Evolutionary conservation across 2,113 vertebrate genomes (phyloP).

Genomic region (Stomatorhinus ivindoensis): DNA sequence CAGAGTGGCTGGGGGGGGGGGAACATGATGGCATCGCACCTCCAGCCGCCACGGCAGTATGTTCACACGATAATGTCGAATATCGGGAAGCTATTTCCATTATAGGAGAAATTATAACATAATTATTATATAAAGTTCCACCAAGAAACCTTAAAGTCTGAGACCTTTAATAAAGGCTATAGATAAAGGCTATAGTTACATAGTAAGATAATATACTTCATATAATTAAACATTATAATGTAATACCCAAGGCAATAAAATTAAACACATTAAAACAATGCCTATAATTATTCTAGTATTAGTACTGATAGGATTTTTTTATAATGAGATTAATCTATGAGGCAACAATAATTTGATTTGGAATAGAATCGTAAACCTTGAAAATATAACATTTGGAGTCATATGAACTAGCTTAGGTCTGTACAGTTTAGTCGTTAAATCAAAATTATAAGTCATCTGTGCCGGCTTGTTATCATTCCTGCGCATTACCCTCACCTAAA

Average conservation of each 20-base stretch:
- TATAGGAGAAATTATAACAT: neutral
- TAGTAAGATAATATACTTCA: neutral
- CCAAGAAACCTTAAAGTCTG: neutral
- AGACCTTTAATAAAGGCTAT: neutral
- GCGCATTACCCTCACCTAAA: neutral
- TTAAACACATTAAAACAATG: neutral
- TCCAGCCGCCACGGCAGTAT: neutral
- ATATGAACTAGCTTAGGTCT: neutral
- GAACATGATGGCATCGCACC: neutral
- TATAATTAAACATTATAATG: neutral
- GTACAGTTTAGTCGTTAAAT: neutral
- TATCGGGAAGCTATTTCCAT: neutral
- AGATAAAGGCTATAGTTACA: too few relatives aligned
- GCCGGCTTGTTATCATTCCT: neutral
- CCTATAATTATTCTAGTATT: neutral
- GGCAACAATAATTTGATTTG: neutral
- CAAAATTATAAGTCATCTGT: neutral
- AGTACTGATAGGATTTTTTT: neutral
- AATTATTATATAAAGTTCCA: neutral
- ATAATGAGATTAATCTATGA: neutral
- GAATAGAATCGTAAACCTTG: neutral
- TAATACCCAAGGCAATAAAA: neutral
- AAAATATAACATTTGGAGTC: neutral
- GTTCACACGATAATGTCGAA: neutral
- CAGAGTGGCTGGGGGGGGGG: neutral